phyloP scores from a whole-genome alignment of 2,797 vertebrate genomes.

The Acrocephalus scirpaceus region DNA sequence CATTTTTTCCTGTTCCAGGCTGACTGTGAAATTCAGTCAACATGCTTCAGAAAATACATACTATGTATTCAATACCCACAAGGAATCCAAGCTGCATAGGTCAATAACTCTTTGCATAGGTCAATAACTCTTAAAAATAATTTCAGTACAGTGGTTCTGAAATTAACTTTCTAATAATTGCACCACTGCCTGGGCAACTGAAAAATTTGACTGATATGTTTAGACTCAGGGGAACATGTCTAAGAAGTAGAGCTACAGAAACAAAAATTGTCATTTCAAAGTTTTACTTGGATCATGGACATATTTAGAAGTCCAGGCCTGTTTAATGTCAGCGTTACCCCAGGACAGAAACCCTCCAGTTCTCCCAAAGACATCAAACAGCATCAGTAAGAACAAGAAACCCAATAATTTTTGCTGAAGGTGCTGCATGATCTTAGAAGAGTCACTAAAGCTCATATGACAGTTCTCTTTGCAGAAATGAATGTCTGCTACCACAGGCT shows the following conservation, averaged over 20 bases:
- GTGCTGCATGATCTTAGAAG: not conserved
- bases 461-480: not conserved
- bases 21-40: not conserved
- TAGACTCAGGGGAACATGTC: not conserved
- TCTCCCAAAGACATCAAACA: not conserved
- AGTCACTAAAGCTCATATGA: accelerated
- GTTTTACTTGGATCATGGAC: not conserved
- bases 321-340: not conserved
- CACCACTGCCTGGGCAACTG: not conserved
- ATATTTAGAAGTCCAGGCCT: not conserved
- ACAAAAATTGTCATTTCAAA: not conserved
- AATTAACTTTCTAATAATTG: conserved; percentile 11
- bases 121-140: not conserved
- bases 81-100: not conserved
- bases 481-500: not conserved
- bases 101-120: not conserved
- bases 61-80: accelerated
- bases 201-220: conserved; percentile 3
- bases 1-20: not conserved
- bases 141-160: not conserved
- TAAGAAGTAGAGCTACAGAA: not conserved
- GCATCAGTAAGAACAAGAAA: not conserved
- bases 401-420: not conserved
- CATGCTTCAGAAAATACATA: not conserved
- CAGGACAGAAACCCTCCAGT: not conserved